Evolutionary conservation across 2,797 vertebrate species (phyloP).

Genomic region (Scleropages formosus): DNA sequence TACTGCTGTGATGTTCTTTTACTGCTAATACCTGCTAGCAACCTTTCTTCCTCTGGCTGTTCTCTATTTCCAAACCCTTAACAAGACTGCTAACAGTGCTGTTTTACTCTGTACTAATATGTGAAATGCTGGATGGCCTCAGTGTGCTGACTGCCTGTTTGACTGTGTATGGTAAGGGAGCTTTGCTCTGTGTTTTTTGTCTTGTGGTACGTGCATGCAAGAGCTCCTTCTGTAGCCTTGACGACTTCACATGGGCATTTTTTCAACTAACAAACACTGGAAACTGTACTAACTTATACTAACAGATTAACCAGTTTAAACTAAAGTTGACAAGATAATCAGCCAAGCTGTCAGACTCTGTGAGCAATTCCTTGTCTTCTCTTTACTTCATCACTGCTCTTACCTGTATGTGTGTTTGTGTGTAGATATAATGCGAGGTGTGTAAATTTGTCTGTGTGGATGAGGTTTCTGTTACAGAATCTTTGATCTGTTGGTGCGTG

Average conservation of each 20-base stretch:
- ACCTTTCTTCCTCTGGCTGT: constrained; percentile 12
- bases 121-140: constrained; percentile 12
- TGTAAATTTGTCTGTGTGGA: not conserved
- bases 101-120: constrained; percentile 16
- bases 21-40: not conserved
- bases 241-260: constrained; percentile 6
- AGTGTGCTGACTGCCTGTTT: constrained; percentile 14
- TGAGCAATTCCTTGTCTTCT: not conserved
- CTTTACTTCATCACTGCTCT: constrained; percentile 1
- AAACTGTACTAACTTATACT: constrained; percentile 22
- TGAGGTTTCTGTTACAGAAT: not conserved
- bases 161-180: not conserved
- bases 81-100: not conserved
- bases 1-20: constrained; percentile 2
- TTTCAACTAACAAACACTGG: not conserved
- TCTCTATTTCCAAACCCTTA: constrained; percentile 4
- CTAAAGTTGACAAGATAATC: not conserved
- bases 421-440: not conserved
- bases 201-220: constrained; percentile 21
- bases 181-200: constrained; percentile 10
- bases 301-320: constrained; percentile 20
- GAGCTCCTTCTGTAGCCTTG: constrained; percentile 16
- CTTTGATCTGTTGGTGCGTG: constrained; percentile 13
- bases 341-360: not conserved
- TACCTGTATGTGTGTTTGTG: not conserved